Evolutionary conservation across 2,797 vertebrate species (phyloP).

Genomic region (Sebastes iracundus): DNA sequence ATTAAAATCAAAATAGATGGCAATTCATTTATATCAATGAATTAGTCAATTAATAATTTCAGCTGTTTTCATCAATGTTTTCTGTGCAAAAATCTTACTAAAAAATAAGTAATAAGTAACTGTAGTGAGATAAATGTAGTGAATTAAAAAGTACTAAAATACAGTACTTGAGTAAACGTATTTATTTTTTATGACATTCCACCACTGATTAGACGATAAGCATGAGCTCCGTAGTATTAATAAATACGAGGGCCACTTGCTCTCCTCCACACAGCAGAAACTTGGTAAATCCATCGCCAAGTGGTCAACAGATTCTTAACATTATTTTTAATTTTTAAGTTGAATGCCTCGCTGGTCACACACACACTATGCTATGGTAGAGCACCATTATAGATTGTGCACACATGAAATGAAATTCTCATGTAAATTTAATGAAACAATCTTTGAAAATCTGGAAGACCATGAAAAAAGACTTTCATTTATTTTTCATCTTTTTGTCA

Average conservation of each 20-base stretch:
- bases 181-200: too few relatives aligned
- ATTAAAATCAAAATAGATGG: too few relatives aligned
- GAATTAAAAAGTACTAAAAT: too few relatives aligned
- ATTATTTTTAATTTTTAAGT: slow-evolving; percentile 26
- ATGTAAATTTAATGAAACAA: slow-evolving; percentile 86
- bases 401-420: slow-evolving; percentile 80
- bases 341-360: slow-evolving; percentile 28
- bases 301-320: slow-evolving; percentile 11
- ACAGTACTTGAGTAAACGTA: too few relatives aligned
- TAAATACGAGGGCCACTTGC: neutral
- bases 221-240: neutral
- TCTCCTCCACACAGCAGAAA: neutral
- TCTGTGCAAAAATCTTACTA: too few relatives aligned
- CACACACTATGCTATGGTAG: slow-evolving; percentile 11
- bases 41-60: too few relatives aligned
- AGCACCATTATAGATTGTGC: slow-evolving; percentile 75
- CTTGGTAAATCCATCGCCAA: neutral
- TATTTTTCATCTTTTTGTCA: slow-evolving; percentile 89
- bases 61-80: too few relatives aligned
- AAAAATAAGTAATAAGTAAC: too few relatives aligned
- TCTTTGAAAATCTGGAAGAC: slow-evolving; percentile 85
- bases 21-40: too few relatives aligned
- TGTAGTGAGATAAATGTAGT: too few relatives aligned
- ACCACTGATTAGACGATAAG: neutral
- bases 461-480: slow-evolving; percentile 85